Evolutionary conservation across 2,888 invertebrate species (phyloP), one percentile per base, ranked within the genome.

Genomic region (Lissocephala sabroskyi): DNA sequence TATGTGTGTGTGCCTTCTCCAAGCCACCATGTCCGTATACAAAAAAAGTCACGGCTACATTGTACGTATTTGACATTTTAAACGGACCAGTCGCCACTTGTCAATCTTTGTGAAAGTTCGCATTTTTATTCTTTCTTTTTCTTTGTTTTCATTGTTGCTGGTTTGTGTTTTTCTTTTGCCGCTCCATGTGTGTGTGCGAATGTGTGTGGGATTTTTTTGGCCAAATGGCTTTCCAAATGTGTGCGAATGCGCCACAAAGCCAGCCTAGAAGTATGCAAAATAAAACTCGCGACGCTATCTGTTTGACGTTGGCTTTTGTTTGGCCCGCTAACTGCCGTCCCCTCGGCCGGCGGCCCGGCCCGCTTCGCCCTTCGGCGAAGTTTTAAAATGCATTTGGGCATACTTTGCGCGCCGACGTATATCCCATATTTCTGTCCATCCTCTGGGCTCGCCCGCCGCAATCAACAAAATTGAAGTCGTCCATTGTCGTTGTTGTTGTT

Each of bases 1-100:
- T 41, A 3, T 28, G 26, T 14, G 13, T 29, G 7, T 41, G 40
- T 41, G 14, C n/a, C n/a, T n/a, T n/a, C n/a, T n/a, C n/a, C n/a
- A n/a, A n/a, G n/a, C n/a, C n/a, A n/a, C n/a, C n/a, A n/a, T 53
- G 49, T 68, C 65, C 62, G 56, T 63, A 61, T 73, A 56, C n/a
- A n/a, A n/a, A n/a, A 62, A 62, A 70, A 70, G 64, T 60, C 70
- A 59, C 64, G 55, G 70, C 64, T 70, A 70, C 74, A 66, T 54
- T 74, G 70, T 74, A 58, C 70, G 70, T 59, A 74, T 74, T 67
- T 71, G 71, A 74, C 71, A 71, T 71, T 71, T 74, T 74, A 75
- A 73, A 71, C 67, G 71, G 75, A 52, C 52, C 71, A 71, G 65
- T 75, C 68, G 71, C 67, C 75, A 74, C 75, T 71, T 71, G 71